phyloP scores from a whole-genome alignment of 2,797 vertebrate species.

The Platalea minor region DNA sequence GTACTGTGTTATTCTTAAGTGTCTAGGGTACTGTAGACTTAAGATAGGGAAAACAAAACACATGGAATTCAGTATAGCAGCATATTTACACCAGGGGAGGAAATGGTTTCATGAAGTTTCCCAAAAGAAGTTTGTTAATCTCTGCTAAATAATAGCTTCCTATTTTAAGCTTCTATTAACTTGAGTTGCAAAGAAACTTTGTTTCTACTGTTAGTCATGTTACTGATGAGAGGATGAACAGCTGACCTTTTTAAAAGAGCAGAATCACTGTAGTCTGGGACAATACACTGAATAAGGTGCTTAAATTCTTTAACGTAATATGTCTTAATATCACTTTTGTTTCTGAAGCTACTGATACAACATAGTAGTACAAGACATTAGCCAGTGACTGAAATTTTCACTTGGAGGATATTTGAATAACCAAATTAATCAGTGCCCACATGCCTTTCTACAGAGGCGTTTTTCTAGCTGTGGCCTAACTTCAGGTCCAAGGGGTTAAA shows the following conservation, averaged over 20 bases:
- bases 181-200: not conserved
- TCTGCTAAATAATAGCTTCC: not conserved
- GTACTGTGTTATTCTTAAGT: not conserved
- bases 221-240: not conserved
- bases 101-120: not conserved
- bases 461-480: not conserved
- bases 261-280: not conserved
- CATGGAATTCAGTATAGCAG: not conserved
- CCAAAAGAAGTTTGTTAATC: not conserved
- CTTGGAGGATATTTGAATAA: not conserved
- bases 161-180: not conserved
- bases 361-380: not conserved
- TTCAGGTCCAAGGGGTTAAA: not conserved
- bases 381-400: not conserved
- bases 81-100: not conserved
- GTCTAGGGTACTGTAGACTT: not conserved
- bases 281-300: not conserved
- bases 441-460: not conserved
- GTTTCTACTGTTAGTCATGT: not conserved
- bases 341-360: not conserved
- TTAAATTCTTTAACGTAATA: not conserved
- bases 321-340: not conserved
- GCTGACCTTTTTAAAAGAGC: not conserved
- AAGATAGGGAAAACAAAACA: not conserved
- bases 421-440: not conserved